Evolutionary conservation across 2,113 vertebrate species (phyloP).

Genomic region (Progne subis): DNA sequence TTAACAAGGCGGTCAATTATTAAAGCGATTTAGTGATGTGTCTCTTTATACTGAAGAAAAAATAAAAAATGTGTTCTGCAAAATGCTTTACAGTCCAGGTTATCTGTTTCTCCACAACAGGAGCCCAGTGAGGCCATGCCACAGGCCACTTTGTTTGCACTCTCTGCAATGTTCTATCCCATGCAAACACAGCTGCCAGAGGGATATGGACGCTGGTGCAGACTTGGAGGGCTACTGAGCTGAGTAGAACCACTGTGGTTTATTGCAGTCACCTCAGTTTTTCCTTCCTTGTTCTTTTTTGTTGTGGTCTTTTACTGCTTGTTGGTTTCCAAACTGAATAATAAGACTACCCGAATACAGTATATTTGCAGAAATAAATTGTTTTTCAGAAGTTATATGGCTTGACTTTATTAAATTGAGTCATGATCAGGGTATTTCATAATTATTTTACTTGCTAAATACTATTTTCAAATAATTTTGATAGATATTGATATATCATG

Average conservation of each 20-base stretch:
- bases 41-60: not conserved
- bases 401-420: not conserved
- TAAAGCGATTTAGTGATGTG: not conserved
- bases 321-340: not conserved
- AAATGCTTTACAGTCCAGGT: not conserved
- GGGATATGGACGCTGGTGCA: too few species aligned
- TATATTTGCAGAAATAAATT: not conserved
- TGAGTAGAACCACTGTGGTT: accelerated
- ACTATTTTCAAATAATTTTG: not conserved
- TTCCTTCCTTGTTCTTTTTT: not conserved
- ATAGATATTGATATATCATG: not conserved
- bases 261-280: not conserved
- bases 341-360: not conserved
- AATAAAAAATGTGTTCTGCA: not conserved
- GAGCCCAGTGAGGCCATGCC: accelerated
- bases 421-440: not conserved
- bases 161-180: not conserved
- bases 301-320: not conserved
- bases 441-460: not conserved
- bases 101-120: not conserved
- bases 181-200: not conserved
- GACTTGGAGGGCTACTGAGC: not conserved
- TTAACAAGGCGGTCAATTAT: not conserved
- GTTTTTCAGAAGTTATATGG: not conserved
- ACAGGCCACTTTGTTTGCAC: accelerated